Evolutionary conservation across 2,113 vertebrate genomes (phyloP).

Genomic region (Spheniscus mendiculus): DNA sequence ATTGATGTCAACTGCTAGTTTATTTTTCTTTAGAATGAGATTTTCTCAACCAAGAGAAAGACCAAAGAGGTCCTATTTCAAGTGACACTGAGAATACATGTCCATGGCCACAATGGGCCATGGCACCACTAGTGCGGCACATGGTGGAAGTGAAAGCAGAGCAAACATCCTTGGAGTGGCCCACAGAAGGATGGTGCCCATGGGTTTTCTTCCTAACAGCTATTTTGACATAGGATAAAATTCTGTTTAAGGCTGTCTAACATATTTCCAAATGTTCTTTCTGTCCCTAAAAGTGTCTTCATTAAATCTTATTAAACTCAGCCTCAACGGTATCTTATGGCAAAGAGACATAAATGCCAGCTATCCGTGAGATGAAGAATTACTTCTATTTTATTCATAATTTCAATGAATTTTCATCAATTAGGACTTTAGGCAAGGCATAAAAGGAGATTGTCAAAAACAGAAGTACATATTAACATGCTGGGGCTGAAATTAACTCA

Average conservation of each 20-base stretch:
- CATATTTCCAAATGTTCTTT: not conserved
- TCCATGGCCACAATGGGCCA: accelerated
- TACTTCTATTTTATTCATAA: not conserved
- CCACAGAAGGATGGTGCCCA: not conserved
- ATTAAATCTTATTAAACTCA: not conserved
- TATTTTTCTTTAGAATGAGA: not conserved
- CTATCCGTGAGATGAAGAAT: not conserved
- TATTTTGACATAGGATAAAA: not conserved
- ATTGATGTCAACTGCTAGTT: not conserved
- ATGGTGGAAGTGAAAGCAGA: not conserved
- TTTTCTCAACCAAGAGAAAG: not conserved
- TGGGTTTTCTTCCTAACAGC: not conserved
- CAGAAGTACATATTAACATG: not conserved
- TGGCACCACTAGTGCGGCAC: too few species aligned
- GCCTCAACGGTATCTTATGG: not conserved
- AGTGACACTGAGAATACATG: not conserved
- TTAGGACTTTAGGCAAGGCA: not conserved
- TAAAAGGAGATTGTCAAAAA: not conserved
- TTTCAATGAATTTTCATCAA: not conserved
- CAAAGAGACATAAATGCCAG: not conserved
- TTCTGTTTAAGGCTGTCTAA: not conserved
- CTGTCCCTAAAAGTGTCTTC: not conserved
- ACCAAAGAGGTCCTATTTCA: not conserved
- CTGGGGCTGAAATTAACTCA: not conserved
- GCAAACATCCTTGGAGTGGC: not conserved